Percentiles rank a stretch among this genome's conserved stretches.
phyloP scores from a whole-genome alignment of 2,797 vertebrate species.

The Myotis pilosus region DNA sequence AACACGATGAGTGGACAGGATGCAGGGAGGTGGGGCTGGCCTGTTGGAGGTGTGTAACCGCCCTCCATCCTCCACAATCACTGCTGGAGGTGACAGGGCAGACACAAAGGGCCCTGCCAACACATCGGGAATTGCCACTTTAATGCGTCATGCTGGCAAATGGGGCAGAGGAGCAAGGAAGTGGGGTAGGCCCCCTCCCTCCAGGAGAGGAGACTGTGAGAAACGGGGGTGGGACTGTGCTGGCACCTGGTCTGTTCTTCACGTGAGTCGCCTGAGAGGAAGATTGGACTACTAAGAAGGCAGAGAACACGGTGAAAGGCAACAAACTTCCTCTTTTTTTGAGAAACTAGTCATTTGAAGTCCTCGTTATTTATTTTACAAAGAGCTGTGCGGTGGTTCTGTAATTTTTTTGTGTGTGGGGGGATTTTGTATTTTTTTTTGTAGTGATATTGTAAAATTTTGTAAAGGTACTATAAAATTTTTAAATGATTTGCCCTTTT shows the following conservation, averaged over 20 bases:
- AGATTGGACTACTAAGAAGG: neutral
- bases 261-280: neutral
- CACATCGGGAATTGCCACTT: rapidly evolving
- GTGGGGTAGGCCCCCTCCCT: neutral
- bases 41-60: neutral
- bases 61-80: too few species aligned
- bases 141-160: neutral
- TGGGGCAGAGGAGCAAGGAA: neutral
- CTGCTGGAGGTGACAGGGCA: too few species aligned
- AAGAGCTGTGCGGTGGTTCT: constrained; percentile 49
- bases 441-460: too few species aligned
- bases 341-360: constrained; percentile 47
- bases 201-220: neutral
- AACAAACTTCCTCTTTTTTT: neutral
- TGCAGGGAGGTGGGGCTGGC: rapidly evolving
- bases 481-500: constrained; percentile 73
- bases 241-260: neutral
- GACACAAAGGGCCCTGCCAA: neutral
- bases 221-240: neutral
- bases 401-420: neutral
- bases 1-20: neutral
- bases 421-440: too few species aligned
- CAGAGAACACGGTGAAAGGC: neutral
- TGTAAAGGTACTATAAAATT: constrained; percentile 58
- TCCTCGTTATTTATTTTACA: constrained; percentile 71